Evolutionary conservation across 2,797 vertebrate genomes (phyloP).

Genomic region (Takifugu ocellatus): DNA sequence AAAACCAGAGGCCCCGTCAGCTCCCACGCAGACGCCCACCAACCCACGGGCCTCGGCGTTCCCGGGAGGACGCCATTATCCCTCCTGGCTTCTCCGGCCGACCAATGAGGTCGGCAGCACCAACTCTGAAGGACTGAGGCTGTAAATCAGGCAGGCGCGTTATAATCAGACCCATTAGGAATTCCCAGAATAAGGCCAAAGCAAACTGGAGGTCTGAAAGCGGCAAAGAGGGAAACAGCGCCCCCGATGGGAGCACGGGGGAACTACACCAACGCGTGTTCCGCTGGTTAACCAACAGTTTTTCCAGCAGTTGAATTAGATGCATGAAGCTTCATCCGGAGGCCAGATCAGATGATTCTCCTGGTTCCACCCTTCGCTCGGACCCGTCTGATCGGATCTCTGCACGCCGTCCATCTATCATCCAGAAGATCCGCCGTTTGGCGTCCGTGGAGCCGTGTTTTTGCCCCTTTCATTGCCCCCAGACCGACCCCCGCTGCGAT

Average conservation of each 20-base stretch:
- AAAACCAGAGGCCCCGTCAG: constrained; percentile 54
- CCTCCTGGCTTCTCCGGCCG: constrained; percentile 26
- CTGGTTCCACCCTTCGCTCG: constrained; percentile 19
- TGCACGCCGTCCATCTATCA: constrained; percentile 46
- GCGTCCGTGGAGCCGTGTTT: constrained; percentile 7
- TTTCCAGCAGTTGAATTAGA: neutral
- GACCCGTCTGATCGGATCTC: constrained; percentile 30
- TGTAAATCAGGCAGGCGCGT: constrained; percentile 59
- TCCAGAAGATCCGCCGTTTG: constrained; percentile 20
- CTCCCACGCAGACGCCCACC: constrained; percentile 17
- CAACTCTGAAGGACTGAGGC: constrained; percentile 27
- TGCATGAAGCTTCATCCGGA: constrained; percentile 18
- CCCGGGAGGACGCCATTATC: constrained; percentile 7
- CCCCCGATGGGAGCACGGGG: constrained; percentile 6
- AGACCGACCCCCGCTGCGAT: constrained; percentile 4
- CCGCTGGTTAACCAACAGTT: no score
- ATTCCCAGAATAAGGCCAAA: constrained; percentile 50
- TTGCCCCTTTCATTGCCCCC: constrained; percentile 5
- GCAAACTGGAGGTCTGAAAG: constrained; percentile 23
- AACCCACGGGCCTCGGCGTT: neutral
- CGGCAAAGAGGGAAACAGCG: constrained; percentile 17
- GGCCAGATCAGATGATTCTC: constrained; percentile 13
- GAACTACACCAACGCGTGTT: constrained; percentile 14
- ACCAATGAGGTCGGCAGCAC: constrained; percentile 40
- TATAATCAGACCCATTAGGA: constrained; percentile 49